phyloP scores from a whole-genome alignment of 2,888 invertebrate species.

The Allygus modestus region DNA sequence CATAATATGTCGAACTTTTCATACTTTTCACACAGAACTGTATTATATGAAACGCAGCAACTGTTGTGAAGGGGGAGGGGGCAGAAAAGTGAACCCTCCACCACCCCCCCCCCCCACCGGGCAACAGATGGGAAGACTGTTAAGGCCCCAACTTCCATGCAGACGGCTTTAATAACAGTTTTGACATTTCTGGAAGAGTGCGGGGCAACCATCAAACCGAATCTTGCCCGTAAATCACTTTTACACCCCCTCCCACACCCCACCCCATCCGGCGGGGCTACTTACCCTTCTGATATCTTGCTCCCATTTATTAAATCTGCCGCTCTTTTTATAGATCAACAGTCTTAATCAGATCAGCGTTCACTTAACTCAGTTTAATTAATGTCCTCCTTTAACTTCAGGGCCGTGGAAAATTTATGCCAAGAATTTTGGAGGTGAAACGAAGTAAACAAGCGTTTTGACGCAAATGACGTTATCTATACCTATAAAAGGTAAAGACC shows the following conservation, averaged over 20 bases:
- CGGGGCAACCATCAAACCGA: constrained; percentile 54
- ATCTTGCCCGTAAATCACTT: constrained; percentile 61
- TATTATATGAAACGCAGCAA: background rate
- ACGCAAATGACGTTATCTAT: no score
- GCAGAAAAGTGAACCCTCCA: constrained; percentile 1
- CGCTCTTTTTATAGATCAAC: constrained; percentile 34
- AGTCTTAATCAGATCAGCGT: constrained; percentile 19
- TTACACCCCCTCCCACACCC: constrained; percentile 55
- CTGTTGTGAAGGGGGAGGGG: constrained; percentile 18
- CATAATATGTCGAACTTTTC: no score
- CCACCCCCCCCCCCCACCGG: no score
- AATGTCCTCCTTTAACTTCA: background rate
- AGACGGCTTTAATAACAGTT: constrained; percentile 61
- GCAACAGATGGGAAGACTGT: constrained; percentile 50
- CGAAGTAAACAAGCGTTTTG: background rate
- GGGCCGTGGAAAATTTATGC: constrained; percentile 13
- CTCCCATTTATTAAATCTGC: constrained; percentile 42
- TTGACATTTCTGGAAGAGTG: constrained; percentile 62
- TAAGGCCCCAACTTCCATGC: constrained; percentile 52
- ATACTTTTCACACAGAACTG: background rate
- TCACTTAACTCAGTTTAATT: constrained; percentile 24
- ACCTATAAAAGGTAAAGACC: no score
- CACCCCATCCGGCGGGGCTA: constrained; percentile 24
- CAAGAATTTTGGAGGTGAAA: background rate
- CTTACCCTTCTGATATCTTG: constrained; percentile 42